Percentiles rank a stretch among this genome's conserved stretches.
phyloP scores from a whole-genome alignment of 53 echinoderm and acorn worm genomes.

The Paracentrotus lividus region DNA sequence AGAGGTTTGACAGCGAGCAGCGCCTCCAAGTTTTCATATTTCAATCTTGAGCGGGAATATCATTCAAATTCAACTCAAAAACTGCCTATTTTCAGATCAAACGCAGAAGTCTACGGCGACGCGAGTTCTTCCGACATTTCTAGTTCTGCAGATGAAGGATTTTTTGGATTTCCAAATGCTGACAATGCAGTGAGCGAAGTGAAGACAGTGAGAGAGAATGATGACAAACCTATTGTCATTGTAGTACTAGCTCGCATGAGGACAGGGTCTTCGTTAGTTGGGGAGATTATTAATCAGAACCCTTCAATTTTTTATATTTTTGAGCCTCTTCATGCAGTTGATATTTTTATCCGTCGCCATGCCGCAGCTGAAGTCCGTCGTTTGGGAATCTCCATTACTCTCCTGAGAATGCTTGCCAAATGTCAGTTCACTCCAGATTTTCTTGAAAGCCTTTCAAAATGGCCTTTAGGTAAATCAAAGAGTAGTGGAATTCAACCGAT shows the following conservation, averaged over 20 bases:
- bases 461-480: conserved; percentile 83
- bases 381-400: conserved; percentile 45
- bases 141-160: conserved; percentile 31
- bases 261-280: conserved; percentile 92
- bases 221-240: conserved; percentile 66
- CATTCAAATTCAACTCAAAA: not conserved
- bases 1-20: not conserved
- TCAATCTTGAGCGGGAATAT: not conserved
- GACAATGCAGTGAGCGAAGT: not conserved
- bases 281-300: conserved; percentile 98
- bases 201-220: not conserved
- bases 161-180: not conserved
- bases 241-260: conserved; percentile 91
- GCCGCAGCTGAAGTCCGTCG: conserved; percentile 55
- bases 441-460: conserved; percentile 67
- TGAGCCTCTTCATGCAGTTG: conserved; percentile 89
- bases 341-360: conserved; percentile 58
- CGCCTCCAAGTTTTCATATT: not conserved
- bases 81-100: not conserved
- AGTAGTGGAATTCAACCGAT: conserved; percentile 74
- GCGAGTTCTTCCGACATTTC: conserved; percentile 42
- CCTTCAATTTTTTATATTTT: conserved; percentile 87
- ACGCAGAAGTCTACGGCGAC: not conserved
- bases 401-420: conserved; percentile 77
- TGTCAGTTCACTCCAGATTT: conserved; percentile 80